Evolutionary conservation across 2,797 vertebrate species (phyloP).

Genomic region (Malurus splendens): DNA sequence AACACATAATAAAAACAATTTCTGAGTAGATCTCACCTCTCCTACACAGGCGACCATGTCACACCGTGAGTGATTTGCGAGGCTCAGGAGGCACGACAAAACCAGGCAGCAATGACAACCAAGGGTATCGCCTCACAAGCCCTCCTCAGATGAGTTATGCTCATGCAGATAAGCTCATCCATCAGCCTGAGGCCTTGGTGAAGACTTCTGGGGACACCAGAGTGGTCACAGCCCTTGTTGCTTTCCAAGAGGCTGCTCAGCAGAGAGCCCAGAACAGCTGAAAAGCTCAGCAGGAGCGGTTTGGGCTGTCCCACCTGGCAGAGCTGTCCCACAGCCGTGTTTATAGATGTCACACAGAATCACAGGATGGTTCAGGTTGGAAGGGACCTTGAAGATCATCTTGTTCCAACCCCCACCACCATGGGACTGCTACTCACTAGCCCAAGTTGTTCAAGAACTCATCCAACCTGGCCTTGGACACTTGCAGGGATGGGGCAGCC

Average conservation of each 20-base stretch:
- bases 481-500: background rate
- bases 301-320: fast-evolving
- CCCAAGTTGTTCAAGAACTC: background rate
- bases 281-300: background rate
- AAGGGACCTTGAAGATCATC: background rate
- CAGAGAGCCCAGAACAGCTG: background rate
- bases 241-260: background rate
- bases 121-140: background rate
- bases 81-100: background rate
- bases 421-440: background rate
- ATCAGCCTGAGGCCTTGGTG: background rate
- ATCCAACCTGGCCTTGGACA: background rate
- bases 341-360: background rate
- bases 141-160: background rate
- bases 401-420: background rate
- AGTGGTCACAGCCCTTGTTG: background rate
- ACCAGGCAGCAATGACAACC: conserved; percentile 23
- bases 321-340: background rate
- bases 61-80: conserved; percentile 5
- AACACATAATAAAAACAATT: conserved; percentile 39
- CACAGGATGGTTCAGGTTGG: background rate
- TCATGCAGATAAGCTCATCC: background rate
- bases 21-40: conserved; percentile 25
- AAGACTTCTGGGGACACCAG: background rate
- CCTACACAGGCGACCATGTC: background rate